A percentile compares a stretch with the other conserved stretches of the same genome.
phyloP scores from a whole-genome alignment of 1,140 invertebrate species.

The Bombus difficillimus region DNA sequence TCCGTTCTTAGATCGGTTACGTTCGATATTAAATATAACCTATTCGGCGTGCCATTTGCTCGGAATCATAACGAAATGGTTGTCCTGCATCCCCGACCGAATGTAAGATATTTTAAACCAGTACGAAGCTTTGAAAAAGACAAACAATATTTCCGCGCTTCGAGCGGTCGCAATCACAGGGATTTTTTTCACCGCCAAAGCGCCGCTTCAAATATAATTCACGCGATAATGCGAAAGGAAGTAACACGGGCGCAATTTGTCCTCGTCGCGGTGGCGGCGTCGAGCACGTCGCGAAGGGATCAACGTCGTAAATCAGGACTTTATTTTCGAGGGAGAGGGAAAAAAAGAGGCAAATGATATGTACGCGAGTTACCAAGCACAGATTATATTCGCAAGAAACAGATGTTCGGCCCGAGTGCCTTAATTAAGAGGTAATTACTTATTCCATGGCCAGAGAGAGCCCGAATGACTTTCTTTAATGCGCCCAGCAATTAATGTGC shows the following conservation, averaged over 20 bases:
- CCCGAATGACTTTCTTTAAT: constrained; percentile 52
- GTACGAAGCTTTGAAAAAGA: not conserved
- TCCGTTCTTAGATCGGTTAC: not conserved
- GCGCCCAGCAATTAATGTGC: constrained; percentile 54
- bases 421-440: constrained; percentile 74
- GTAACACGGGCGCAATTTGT: constrained; percentile 69
- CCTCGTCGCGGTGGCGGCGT: constrained; percentile 62
- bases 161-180: constrained; percentile 16
- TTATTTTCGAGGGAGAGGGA: constrained; percentile 67
- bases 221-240: constrained; percentile 67
- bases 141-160: not conserved
- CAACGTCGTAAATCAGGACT: constrained; percentile 70
- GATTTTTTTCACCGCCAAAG: not conserved
- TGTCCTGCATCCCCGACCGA: too few relatives aligned
- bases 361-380: constrained; percentile 17
- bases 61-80: too few relatives aligned
- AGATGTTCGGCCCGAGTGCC: constrained; percentile 66
- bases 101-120: not conserved
- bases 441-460: constrained; percentile 47
- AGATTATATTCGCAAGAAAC: constrained; percentile 65
- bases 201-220: constrained; percentile 63
- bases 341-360: constrained; percentile 43
- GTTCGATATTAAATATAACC: not conserved
- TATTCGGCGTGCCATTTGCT: too few relatives aligned
- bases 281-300: constrained; percentile 52